Percentiles rank a stretch among this genome's conserved stretches.
These are phyloP conservation scores for Amphimedon queenslandica DNA, from an alignment of 37 sponge, comb jelly and placozoan genomes.

Conservation along the genomic window DNA sequence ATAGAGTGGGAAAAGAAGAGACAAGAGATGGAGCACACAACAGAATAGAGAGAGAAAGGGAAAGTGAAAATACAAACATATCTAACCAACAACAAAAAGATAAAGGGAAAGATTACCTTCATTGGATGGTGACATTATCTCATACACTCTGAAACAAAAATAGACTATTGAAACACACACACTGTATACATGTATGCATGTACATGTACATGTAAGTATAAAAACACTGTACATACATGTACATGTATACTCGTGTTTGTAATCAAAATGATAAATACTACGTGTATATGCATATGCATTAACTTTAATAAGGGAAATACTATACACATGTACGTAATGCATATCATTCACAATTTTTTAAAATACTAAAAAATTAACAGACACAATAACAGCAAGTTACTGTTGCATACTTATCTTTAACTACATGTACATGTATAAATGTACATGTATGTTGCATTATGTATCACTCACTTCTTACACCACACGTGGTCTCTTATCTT, in stretches of 20 bases:
- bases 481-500: constrained; percentile 75
- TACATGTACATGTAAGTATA: background rate
- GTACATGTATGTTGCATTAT: background rate
- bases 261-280: background rate
- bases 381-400: background rate
- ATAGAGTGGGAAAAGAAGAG: too few relatives aligned
- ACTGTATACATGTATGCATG: constrained; percentile 7
- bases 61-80: background rate
- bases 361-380: background rate
- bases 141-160: too few relatives aligned
- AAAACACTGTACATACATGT: too few relatives aligned
- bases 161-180: too few relatives aligned
- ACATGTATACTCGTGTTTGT: too few relatives aligned
- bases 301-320: background rate
- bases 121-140: constrained; percentile 39
- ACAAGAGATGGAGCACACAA: too few relatives aligned
- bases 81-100: background rate
- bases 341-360: too few relatives aligned
- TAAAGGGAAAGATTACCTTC: constrained; percentile 2
- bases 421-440: constrained; percentile 2
- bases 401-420: background rate
- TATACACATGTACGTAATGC: background rate
- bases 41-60: too few relatives aligned
- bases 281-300: constrained; percentile 4
- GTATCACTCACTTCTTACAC: constrained; percentile 59